Base-by-base conservation (phyloP, 2,888 invertebrate genomes). In the Apodemia duryi region DNA sequence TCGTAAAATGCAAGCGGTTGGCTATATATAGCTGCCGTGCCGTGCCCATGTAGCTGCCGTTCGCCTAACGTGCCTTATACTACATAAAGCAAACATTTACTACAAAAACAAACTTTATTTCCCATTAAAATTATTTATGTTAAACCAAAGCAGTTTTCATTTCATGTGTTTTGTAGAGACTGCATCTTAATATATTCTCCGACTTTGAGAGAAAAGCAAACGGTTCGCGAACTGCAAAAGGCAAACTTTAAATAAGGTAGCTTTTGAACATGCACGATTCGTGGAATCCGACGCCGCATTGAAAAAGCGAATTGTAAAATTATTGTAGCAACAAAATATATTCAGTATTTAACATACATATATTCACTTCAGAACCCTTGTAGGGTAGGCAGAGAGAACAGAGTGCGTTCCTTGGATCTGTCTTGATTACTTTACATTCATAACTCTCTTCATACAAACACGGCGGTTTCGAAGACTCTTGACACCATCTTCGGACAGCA, bases 231-330 rank as follows among this genome's bases (percentile, higher is more conserved):
- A 57, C 57, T 57, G 32, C 57, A 13, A 57, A 57, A 57, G 57
- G 57, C 57, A 13, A 57, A 57, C 57, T 57, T 57, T 57, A 57
- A 57, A 57, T 57, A 57, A 57, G 57, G 35, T 57, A 32, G 32
- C 32, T 32, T 57, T 57, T 57, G 57, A 57, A 32, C 32, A 32
- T 57, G 13, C 57, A 57, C 57, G 6, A 35, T 57, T 57, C 32
- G 11, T 32, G 4, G 11, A 57, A 57, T 13, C 35, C 32, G 57
- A 11, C 11, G 32, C 32, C 13, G 57, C 29, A 32, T 57, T 57
- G 57, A 32, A 29, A 57, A 29, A 1, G 29, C 2, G 13, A 57
- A 57, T 57, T 5, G 21, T 21, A n/a, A 49, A 49, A 49, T 49
- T 4, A n/a, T n/a, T n/a, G 6, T 46, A 4, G 11, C 46, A 11